Base-by-base conservation (phyloP, 2,888 invertebrate species). In the Sphinx pinastri region DNA sequence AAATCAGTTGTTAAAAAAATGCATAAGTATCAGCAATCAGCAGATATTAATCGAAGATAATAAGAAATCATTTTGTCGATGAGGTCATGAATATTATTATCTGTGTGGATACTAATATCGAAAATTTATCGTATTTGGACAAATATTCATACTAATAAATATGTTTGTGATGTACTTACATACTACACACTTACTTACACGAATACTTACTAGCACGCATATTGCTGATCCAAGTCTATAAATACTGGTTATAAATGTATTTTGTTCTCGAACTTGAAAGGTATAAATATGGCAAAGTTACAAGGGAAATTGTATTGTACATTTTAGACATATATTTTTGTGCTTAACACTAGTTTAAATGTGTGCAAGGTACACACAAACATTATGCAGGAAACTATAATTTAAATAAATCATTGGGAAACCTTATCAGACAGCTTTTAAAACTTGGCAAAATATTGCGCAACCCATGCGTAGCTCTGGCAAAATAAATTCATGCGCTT, bases 401-500 rank as follows among this genome's bases (percentile, higher is more conserved):
- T 25, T 25, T 8, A 16, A 47, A 10, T 63, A 45, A 60, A 45
- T 0, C 2, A 13, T n/a, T 16, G 12, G 31, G 2, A 45, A 5
- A 19, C 3, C 11, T 47, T 59, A 19, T 8, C 16, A 10, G 38
- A 31, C 45, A 47, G 12, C 4, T 12, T 63, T 12, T 11, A 19
- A 19, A 47, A 63, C 13, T 5, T 47, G 14, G 4, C n/a, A n/a
- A 4, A 11, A 60, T 45, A 11, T 2, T 38, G 14, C 31, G 0
- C n/a, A 60, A n/a, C 4, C 16, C 45, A 14, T 45, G 38, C 60
- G 19, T 25, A 45, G 14, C 16, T 38, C n/a, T 63, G 16, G 16
- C 16, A 63, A 47, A 47, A 63, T 63, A 47, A 63, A 7, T 63
- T 47, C 60, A 19, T 19, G 47, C 47, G 47, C 60, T 63, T 63